Percentiles rank a stretch among this genome's conserved stretches.
These are phyloP conservation scores for Epinephelus awoara DNA, from an alignment of 2,797 vertebrate species.

Conservation along the genomic window DNA sequence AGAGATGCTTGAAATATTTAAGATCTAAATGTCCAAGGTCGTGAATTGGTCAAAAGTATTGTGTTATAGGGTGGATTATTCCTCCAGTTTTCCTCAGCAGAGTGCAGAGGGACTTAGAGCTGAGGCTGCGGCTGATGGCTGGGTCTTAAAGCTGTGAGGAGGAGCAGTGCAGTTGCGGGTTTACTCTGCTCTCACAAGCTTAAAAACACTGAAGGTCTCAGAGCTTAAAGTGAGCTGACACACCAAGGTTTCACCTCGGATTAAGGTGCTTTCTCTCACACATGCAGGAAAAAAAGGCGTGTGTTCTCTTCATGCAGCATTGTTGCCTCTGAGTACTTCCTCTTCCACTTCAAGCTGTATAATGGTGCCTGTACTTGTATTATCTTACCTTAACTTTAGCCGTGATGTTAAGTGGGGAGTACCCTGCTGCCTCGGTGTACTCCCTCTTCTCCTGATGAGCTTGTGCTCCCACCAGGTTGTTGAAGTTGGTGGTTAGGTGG, in stretches of 20 bases:
- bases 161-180: slow-evolving; percentile 25
- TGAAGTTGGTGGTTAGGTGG: slow-evolving; percentile 95
- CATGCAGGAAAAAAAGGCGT: slow-evolving; percentile 12
- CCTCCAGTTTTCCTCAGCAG: slow-evolving; percentile 19
- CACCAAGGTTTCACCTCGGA: slow-evolving; percentile 48
- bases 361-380: background rate
- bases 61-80: slow-evolving; percentile 51
- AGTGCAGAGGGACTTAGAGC: slow-evolving; percentile 37
- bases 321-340: background rate
- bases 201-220: slow-evolving; percentile 35
- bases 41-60: slow-evolving; percentile 26
- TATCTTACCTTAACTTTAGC: slow-evolving; percentile 94
- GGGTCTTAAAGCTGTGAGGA: slow-evolving; percentile 42
- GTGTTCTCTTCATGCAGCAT: slow-evolving; percentile 1
- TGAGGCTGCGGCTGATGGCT: slow-evolving; percentile 34
- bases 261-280: slow-evolving; percentile 58
- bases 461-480: slow-evolving; percentile 89
- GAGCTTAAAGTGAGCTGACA: slow-evolving; percentile 61
- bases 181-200: slow-evolving; percentile 50
- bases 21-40: slow-evolving; percentile 21
- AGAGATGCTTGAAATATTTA: background rate
- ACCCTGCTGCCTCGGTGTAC: slow-evolving; percentile 88
- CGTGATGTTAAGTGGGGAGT: slow-evolving; percentile 91
- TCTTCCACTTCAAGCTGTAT: background rate
- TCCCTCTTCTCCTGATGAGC: slow-evolving; percentile 95